Conservation (phyloP, 2,797 vertebrate genomes). For the Eulemur rubriventer region DNA sequence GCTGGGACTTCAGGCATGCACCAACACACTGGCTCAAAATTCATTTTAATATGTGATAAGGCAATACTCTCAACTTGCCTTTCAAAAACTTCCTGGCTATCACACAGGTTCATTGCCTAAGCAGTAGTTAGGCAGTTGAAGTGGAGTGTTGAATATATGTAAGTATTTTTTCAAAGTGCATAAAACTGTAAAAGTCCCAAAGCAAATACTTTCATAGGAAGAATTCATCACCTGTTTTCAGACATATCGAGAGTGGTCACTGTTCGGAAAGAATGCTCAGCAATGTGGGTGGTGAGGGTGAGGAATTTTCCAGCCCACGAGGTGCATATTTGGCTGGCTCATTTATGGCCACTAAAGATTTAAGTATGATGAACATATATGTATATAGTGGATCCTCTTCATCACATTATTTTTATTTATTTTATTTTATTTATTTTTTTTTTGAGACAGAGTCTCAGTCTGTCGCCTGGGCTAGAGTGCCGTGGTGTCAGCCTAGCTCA, state of each 20-base stretch:
- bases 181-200: constrained; percentile 59
- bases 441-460: no score
- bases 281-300: neutral
- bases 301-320: neutral
- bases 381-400: neutral
- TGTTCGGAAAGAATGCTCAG: neutral
- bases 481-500: no score
- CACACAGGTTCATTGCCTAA: neutral
- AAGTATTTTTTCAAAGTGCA: constrained; percentile 47
- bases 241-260: neutral
- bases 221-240: neutral
- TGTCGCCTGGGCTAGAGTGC: no score
- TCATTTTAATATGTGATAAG: constrained; percentile 27
- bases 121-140: constrained; percentile 18
- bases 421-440: no score
- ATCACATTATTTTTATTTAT: constrained; percentile 28
- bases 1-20: neutral
- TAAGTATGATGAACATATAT: neutral
- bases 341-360: neutral
- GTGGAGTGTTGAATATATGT: neutral
- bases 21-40: neutral
- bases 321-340: neutral
- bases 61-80: neutral
- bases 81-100: constrained; percentile 1
- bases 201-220: constrained; percentile 57